These are phyloP conservation scores for Paradoxurus hermaphroditus DNA, from an alignment of 2,113 vertebrate genomes.

Conservation along the genomic window DNA sequence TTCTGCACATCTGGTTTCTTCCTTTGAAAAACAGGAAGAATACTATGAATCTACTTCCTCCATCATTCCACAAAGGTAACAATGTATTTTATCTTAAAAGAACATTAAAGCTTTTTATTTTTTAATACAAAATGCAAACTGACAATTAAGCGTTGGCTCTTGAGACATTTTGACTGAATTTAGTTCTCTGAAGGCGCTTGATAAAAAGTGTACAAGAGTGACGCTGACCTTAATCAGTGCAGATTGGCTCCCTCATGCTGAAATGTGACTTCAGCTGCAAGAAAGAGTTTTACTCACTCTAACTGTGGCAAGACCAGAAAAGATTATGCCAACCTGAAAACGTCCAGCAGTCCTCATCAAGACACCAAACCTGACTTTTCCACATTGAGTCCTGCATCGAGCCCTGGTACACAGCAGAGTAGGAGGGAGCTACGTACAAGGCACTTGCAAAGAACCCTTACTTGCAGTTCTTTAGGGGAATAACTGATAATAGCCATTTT, in stretches of 20 bases:
- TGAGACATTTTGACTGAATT: background rate
- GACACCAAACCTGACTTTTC: background rate
- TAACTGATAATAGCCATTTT: background rate
- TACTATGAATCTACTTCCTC: background rate
- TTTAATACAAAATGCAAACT: background rate
- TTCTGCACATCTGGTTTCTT: background rate
- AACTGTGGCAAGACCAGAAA: background rate
- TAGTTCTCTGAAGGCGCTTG: background rate
- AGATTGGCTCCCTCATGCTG: background rate
- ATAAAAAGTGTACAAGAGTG: background rate
- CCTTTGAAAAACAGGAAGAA: background rate
- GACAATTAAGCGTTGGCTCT: background rate
- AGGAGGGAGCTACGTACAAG: fast-evolving
- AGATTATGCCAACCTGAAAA: background rate
- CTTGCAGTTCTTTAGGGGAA: background rate
- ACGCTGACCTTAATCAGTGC: background rate
- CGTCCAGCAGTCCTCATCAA: background rate
- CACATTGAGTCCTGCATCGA: background rate
- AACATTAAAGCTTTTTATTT: background rate
- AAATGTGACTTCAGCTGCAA: background rate
- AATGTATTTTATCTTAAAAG: background rate
- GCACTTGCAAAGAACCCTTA: background rate
- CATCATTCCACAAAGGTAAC: background rate
- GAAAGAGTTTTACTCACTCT: background rate
- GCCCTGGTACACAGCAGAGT: background rate